phyloP scores from a whole-genome alignment of 2,113 vertebrate species.

The Chionodraco myersi region DNA sequence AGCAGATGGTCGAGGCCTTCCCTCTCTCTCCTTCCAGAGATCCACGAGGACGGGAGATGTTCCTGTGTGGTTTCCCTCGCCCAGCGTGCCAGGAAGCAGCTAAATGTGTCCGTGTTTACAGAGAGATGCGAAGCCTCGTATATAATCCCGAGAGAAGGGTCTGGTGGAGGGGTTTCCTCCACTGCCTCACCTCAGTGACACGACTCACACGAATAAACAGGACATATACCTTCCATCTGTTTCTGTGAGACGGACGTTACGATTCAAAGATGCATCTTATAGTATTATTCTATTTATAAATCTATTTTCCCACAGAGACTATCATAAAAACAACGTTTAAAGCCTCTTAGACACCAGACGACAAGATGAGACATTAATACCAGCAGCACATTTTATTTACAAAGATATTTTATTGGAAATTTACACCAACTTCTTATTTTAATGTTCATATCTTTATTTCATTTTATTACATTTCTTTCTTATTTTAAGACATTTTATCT shows the following conservation, averaged over 20 bases:
- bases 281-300: not conserved
- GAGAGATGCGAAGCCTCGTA: not conserved
- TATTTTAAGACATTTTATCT: too few species aligned
- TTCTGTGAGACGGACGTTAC: not conserved
- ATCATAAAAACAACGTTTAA: too few species aligned
- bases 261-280: not conserved
- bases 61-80: not conserved
- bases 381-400: too few species aligned
- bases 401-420: too few species aligned
- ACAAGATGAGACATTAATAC: too few species aligned
- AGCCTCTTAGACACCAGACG: not conserved
- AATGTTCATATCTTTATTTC: too few species aligned
- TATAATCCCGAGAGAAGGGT: conserved; percentile 8
- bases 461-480: too few species aligned
- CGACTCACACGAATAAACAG: not conserved
- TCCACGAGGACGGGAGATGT: conserved; percentile 15
- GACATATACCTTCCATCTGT: not conserved
- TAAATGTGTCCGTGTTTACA: conserved; percentile 52
- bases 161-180: conserved; percentile 1
- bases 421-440: too few species aligned
- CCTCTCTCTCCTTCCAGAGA: conserved; percentile 4
- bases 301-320: too few species aligned
- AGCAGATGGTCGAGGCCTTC: conserved; percentile 39
- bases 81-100: not conserved
- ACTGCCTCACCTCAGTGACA: not conserved